phyloP scores from a whole-genome alignment of 1,140 invertebrate species.

The Heliconius hermathena region DNA sequence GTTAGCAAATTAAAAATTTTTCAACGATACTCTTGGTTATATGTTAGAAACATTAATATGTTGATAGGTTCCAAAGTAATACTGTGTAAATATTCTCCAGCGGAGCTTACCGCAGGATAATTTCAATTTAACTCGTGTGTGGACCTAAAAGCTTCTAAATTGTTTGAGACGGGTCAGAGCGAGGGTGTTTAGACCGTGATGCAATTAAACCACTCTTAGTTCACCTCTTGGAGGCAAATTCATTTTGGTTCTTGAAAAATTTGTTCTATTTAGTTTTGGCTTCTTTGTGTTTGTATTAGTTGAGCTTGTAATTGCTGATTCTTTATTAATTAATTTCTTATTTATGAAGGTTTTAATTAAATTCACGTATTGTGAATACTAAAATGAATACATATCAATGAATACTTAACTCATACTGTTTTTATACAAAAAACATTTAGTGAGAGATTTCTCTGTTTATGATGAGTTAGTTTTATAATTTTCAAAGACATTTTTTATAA shows the following conservation, averaged over 20 bases:
- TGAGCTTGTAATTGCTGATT: not conserved
- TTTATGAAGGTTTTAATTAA: not conserved
- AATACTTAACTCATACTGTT: no score
- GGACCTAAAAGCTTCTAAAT: constrained; percentile 19
- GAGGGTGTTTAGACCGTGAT: constrained; percentile 16
- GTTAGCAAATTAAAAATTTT: not conserved
- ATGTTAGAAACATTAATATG: constrained; percentile 3
- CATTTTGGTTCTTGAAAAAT: constrained; percentile 3
- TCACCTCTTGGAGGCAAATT: constrained; percentile 14
- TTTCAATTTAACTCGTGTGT: constrained; percentile 20
- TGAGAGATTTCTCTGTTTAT: no score
- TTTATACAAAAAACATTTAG: not conserved
- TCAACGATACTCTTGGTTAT: not conserved
- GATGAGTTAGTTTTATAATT: no score
- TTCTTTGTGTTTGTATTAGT: not conserved
- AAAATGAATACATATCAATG: no score
- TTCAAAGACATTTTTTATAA: no score
- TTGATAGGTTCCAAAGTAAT: constrained; percentile 10
- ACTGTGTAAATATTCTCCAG: constrained; percentile 8
- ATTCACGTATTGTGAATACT: no score
- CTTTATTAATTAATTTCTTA: not conserved
- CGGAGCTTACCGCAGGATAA: constrained; percentile 15
- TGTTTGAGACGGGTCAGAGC: constrained; percentile 12
- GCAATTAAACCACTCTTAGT: constrained; percentile 19
- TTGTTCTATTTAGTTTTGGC: not conserved